phyloP scores from a whole-genome alignment of 2,888 invertebrate species.

The Ashinkailepas kermadecensis region DNA sequence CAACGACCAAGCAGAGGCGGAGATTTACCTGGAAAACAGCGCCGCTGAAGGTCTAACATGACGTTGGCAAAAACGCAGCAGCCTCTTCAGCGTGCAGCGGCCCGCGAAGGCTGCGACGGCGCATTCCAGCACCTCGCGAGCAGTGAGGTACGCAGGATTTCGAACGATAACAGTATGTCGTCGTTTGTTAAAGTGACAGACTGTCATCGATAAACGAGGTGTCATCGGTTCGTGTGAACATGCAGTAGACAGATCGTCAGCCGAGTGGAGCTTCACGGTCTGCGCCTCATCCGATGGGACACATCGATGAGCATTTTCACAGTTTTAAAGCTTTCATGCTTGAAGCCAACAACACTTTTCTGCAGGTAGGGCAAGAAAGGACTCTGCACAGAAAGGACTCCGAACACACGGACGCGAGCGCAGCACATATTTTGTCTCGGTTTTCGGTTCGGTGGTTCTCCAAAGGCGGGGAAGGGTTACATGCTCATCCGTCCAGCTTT shows the following conservation, averaged over 20 bases:
- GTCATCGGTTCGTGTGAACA: background rate
- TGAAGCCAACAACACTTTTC: no score
- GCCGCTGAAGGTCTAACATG: background rate
- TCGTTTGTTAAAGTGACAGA: background rate
- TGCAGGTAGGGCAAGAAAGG: no score
- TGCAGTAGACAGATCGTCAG: background rate
- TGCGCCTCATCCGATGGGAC: no score
- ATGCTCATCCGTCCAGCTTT: background rate
- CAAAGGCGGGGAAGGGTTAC: slow-evolving; percentile 10
- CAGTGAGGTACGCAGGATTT: background rate
- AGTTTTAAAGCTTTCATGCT: no score
- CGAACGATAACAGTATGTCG: background rate
- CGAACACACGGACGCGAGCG: background rate
- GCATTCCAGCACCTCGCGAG: background rate
- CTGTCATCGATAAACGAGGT: background rate
- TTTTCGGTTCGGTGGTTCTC: background rate
- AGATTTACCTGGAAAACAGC: background rate
- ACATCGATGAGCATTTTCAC: no score
- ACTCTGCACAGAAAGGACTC: background rate
- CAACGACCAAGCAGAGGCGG: background rate
- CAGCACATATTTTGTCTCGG: background rate
- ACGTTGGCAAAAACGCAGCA: background rate
- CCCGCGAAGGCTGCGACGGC: background rate
- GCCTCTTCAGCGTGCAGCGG: no score
- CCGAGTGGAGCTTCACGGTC: no score